Evolutionary conservation across 37 sponge, comb jelly and placozoan genomes (phyloP).

Genomic region (Halichondria panicea): DNA sequence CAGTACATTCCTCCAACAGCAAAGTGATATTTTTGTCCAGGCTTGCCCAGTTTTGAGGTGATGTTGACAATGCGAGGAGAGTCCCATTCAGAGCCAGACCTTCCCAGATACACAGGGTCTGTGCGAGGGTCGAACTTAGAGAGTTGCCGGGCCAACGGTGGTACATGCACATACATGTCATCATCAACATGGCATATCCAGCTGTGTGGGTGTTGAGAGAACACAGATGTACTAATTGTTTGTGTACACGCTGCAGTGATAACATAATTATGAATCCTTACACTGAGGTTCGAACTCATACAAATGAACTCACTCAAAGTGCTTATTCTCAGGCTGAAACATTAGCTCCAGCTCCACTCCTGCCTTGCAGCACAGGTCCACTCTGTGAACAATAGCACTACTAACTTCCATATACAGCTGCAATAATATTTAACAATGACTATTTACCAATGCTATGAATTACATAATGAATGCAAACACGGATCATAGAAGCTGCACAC

Average conservation of each 20-base stretch:
- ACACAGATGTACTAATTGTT: background rate
- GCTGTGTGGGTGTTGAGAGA: conserved; percentile 4
- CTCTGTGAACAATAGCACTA: conserved; percentile 15
- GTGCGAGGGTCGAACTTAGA: conserved; percentile 47
- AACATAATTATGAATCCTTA: background rate
- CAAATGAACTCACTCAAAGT: conserved; percentile 26
- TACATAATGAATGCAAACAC: too few species aligned
- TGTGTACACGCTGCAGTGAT: background rate
- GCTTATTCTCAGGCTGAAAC: conserved; percentile 21
- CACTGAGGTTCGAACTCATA: background rate
- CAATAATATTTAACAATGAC: background rate
- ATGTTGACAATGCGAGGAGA: conserved; percentile 29
- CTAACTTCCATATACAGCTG: background rate
- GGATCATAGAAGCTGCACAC: too few species aligned
- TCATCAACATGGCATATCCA: conserved; percentile 68
- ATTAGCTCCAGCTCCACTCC: conserved; percentile 40
- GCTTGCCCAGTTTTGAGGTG: conserved; percentile 6
- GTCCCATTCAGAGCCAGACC: conserved; percentile 40
- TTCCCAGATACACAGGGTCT: conserved; percentile 51
- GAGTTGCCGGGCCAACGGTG: conserved; percentile 9
- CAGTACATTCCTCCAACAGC: conserved; percentile 70
- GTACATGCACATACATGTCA: conserved; percentile 47
- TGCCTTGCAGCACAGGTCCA: conserved; percentile 57
- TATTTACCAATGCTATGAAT: too few species aligned
- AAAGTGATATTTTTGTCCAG: conserved; percentile 42